Percentiles rank a stretch among this genome's conserved stretches.
Conservation (phyloP, 2,797 vertebrate genomes). For the Betta splendens region DNA sequence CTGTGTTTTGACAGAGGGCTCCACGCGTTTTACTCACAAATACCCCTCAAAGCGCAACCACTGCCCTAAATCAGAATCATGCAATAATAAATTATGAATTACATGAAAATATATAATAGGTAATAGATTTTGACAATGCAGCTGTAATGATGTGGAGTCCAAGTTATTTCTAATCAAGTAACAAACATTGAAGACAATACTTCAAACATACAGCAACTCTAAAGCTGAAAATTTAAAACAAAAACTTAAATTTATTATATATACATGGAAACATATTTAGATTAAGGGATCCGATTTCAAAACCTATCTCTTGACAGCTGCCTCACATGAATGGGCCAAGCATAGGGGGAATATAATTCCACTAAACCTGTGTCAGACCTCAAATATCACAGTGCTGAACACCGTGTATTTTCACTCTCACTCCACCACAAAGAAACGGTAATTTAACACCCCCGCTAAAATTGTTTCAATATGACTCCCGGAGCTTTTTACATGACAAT, state of each 20-base stretch:
- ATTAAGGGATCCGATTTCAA: too few species aligned
- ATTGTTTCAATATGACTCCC: background rate
- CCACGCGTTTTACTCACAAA: constrained; percentile 51
- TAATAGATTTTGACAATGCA: too few species aligned
- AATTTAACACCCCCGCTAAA: constrained; percentile 16
- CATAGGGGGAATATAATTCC: constrained; percentile 1
- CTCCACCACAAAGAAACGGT: constrained; percentile 15
- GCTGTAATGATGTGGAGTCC: too few species aligned
- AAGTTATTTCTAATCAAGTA: too few species aligned
- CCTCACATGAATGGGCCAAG: constrained; percentile 5
- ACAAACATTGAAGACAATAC: too few species aligned
- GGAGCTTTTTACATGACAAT: constrained; percentile 18
- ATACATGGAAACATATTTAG: too few species aligned
- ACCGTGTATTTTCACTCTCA: background rate
- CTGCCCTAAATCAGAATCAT: constrained; percentile 30
- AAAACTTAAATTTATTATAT: too few species aligned
- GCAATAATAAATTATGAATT: too few species aligned
- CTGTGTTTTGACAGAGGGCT: constrained; percentile 54
- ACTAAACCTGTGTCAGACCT: constrained; percentile 7
- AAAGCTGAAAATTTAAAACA: too few species aligned
- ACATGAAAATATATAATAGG: too few species aligned
- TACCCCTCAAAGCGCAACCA: too few species aligned
- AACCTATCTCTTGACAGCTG: background rate
- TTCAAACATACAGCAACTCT: too few species aligned
- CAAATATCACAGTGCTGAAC: constrained; percentile 25